These are phyloP conservation scores for Smithornis capensis DNA, from an alignment of 2,113 vertebrate species.

Conservation along the genomic window DNA sequence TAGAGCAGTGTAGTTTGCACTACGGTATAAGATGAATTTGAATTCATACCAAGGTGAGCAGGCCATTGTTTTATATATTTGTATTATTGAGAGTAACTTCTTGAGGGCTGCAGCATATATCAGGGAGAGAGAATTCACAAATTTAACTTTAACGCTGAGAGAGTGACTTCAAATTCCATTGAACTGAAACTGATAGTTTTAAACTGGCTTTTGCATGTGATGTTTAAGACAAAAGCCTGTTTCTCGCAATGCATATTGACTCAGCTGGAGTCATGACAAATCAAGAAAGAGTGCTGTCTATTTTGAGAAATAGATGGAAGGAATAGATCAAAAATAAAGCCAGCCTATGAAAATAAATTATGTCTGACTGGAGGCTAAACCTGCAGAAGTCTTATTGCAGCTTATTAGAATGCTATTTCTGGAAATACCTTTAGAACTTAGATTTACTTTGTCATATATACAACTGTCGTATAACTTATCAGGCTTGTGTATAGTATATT, in stretches of 20 bases:
- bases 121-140: neutral
- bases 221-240: neutral
- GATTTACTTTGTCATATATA: neutral
- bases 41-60: neutral
- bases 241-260: neutral
- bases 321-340: neutral
- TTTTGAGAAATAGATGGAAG: neutral
- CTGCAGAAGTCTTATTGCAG: neutral
- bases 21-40: neutral
- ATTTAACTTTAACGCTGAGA: neutral
- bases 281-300: neutral
- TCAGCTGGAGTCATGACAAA: neutral
- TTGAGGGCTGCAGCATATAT: neutral
- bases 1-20: neutral
- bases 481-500: neutral
- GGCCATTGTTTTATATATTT: neutral
- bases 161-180: neutral
- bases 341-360: neutral
- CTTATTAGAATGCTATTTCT: neutral
- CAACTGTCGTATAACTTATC: neutral
- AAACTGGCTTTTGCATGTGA: neutral
- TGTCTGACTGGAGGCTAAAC: neutral
- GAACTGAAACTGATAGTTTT: neutral
- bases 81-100: neutral
- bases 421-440: neutral